These are phyloP conservation scores for Phthorimaea operculella DNA, from an alignment of 1,140 invertebrate genomes.

Conservation along the genomic window DNA sequence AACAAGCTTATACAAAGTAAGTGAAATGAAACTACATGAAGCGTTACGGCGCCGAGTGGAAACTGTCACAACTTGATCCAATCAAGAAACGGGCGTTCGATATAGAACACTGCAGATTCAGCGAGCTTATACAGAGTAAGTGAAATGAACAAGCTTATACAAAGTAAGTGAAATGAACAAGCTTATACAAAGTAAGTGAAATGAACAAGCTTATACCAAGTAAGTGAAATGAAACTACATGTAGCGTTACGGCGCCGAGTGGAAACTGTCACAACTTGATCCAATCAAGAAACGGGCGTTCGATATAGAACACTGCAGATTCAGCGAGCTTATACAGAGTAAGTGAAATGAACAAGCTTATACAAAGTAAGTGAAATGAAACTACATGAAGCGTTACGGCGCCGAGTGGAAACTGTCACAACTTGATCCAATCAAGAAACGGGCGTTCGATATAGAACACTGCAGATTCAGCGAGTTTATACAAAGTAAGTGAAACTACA, in stretches of 20 bases:
- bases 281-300: constrained; percentile 69
- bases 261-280: constrained; percentile 71
- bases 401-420: constrained; percentile 76
- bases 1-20: too few relatives aligned
- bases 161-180: too few relatives aligned
- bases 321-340: constrained; percentile 70
- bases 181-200: too few relatives aligned
- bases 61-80: constrained; percentile 65
- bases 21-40: constrained; percentile 93
- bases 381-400: constrained; percentile 86
- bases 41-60: constrained; percentile 79
- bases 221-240: too few relatives aligned
- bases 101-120: constrained; percentile 79
- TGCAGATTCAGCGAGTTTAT: constrained; percentile 76
- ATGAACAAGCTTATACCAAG: too few relatives aligned
- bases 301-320: constrained; percentile 78
- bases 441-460: constrained; percentile 76
- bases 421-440: constrained; percentile 52
- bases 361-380: too few relatives aligned
- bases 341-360: too few relatives aligned
- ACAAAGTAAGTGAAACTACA: constrained; percentile 76
- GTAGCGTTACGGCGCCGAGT: constrained; percentile 80
- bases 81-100: constrained; percentile 71
- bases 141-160: too few relatives aligned
- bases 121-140: constrained; percentile 69